Evolutionary conservation across 2,888 invertebrate species (phyloP), one percentile per base, ranked within the genome.

Genomic region (Podabrus alpinus): DNA sequence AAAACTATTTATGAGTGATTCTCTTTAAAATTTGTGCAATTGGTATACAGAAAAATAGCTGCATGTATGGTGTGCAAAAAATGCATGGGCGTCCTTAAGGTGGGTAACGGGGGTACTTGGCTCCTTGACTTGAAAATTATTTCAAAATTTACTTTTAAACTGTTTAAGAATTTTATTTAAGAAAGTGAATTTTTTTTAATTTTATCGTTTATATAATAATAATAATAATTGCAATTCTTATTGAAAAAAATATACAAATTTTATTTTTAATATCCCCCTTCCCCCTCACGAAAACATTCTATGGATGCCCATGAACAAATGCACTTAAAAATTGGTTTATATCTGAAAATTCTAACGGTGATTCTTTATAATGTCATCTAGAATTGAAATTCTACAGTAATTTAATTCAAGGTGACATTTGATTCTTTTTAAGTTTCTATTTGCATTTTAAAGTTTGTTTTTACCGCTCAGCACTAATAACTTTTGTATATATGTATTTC

Each of bases 401-500:
- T 45, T 2, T 2, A 45, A 45, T 45, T 45, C n/a, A 2, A 45
- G 45, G 45, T 45, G 45, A 45, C n/a, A 45, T n/a, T 45, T 45
- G 7, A n/a, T 29, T 45, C 5, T 9, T 45, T 45, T 45, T 45
- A 45, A 45, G 3, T n/a, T 45, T n/a, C 1, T n/a, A 5, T 45
- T 45, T 45, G 45, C 45, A 45, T 45, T 45, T n/a, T 45, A 45
- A 62, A 64, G 62, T 16, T 64, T 17, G n/a, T 64, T 64, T 64
- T 61, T 64, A n/a, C 62, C n/a, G 21, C 79, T 74, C 79, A 77
- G 81, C 82, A 81, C 82, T 79, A 81, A 73, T 61, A 69, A 74
- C 82, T 81, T 84, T 81, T 64, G 81, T 80, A 73, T 76, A 78
- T 73, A 80, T 76, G 78, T 83, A 82, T 84, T 84, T 83, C 83